Evolutionary conservation across 1,140 invertebrate genomes (phyloP).

Genomic region (Brachionus paranguensis): DNA sequence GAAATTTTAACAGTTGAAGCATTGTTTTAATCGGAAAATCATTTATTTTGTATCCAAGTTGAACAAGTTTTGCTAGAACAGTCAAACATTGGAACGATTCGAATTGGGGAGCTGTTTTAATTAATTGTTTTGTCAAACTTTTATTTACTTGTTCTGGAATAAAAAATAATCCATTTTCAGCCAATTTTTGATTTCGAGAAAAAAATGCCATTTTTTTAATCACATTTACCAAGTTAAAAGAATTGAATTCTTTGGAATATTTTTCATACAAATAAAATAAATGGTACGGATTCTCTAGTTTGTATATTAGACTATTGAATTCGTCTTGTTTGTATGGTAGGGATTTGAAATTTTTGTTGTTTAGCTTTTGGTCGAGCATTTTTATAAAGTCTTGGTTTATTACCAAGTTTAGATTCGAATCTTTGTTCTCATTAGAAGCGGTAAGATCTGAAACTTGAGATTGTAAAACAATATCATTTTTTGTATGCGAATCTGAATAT

Average conservation of each 20-base stretch:
- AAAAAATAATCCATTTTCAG: background rate
- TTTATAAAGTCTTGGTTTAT: background rate
- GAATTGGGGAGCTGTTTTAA: background rate
- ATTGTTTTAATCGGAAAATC: background rate
- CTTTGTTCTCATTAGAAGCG: background rate
- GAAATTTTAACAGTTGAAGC: background rate
- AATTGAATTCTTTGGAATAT: constrained; percentile 5
- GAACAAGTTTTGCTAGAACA: background rate
- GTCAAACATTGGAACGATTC: constrained; percentile 28
- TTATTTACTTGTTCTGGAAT: background rate
- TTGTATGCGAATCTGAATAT: background rate
- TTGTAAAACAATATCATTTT: background rate
- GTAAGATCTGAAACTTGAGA: background rate
- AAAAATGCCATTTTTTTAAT: background rate
- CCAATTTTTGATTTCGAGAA: background rate
- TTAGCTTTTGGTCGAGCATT: background rate
- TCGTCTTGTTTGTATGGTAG: constrained; percentile 21
- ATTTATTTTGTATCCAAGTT: background rate
- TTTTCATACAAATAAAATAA: constrained; percentile 24
- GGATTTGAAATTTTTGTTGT: background rate
- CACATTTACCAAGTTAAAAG: constrained; percentile 2
- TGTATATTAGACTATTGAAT: background rate
- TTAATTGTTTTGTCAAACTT: background rate
- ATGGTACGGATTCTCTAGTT: background rate
- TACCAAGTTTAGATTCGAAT: background rate